Conservation (phyloP, 2,797 vertebrate species). For the Xiphophorus birchmanni region DNA sequence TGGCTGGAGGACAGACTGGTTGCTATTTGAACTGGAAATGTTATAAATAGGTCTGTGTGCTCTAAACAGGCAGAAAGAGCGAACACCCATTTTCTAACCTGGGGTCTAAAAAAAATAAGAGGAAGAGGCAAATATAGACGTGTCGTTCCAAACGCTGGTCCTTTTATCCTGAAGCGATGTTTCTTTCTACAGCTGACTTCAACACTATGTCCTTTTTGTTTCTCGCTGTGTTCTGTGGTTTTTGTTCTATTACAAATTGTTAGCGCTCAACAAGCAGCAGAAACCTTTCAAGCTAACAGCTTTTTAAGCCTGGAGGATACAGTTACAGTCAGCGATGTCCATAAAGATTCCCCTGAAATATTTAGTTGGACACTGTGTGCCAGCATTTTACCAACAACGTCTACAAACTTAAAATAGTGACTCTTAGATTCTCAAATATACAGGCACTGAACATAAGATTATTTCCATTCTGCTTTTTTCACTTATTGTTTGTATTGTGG, state of each 20-base stretch:
- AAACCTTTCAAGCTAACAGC: background rate
- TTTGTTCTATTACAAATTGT: background rate
- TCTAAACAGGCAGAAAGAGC: conserved; percentile 50
- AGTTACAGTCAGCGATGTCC: background rate
- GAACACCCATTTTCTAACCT: conserved; percentile 49
- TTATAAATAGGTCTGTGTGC: conserved; percentile 73
- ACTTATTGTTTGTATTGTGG: too few relatives aligned
- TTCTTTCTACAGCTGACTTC: conserved; percentile 1
- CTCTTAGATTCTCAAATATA: too few relatives aligned
- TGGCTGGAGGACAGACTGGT: conserved; percentile 58
- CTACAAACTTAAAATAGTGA: too few relatives aligned
- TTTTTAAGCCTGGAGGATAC: background rate
- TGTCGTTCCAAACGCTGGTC: background rate
- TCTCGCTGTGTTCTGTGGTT: background rate
- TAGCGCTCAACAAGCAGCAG: background rate
- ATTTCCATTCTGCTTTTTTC: too few relatives aligned
- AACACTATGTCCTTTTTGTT: background rate
- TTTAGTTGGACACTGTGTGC: background rate
- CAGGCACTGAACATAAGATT: too few relatives aligned
- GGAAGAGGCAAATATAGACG: background rate
- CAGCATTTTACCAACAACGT: background rate
- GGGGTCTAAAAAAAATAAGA: conserved; percentile 26
- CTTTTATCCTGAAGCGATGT: background rate
- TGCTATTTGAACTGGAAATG: conserved; percentile 69
- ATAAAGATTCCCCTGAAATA: background rate